phyloP scores from a whole-genome alignment of 1,140 invertebrate genomes.

The Chironomus striatipennis region DNA sequence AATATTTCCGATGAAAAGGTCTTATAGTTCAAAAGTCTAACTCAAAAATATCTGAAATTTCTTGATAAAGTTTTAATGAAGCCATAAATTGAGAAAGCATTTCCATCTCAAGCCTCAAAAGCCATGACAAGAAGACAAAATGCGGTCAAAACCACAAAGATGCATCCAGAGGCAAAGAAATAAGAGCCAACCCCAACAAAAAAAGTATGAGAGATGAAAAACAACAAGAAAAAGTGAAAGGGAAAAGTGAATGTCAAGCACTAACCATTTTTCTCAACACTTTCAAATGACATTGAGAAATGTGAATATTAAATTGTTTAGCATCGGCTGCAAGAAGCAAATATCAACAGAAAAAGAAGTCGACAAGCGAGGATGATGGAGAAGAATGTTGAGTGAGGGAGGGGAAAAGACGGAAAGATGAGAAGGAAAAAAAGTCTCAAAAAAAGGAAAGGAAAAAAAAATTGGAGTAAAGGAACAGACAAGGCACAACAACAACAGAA shows the following conservation, averaged over 20 bases:
- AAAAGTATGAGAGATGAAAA: background rate
- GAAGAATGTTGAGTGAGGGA: background rate
- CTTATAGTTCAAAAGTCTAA: too few species aligned
- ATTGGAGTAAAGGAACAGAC: background rate
- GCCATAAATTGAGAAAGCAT: too few species aligned
- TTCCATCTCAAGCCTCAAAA: too few species aligned
- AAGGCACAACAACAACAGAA: background rate
- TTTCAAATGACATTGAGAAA: slow-evolving; percentile 22
- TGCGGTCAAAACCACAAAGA: too few species aligned
- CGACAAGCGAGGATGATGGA: background rate
- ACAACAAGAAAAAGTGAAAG: slow-evolving; percentile 8
- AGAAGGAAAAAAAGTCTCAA: background rate
- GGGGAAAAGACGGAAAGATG: background rate
- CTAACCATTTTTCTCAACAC: slow-evolving; percentile 19
- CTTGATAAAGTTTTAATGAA: too few species aligned
- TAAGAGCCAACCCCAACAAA: background rate
- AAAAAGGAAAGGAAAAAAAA: background rate
- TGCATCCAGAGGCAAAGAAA: too few species aligned
- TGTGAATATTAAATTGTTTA: slow-evolving; percentile 23
- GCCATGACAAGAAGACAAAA: too few species aligned
- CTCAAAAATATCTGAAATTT: too few species aligned
- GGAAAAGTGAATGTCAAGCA: slow-evolving; percentile 15
- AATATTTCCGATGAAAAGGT: too few species aligned
- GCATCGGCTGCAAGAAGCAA: slow-evolving; percentile 17
- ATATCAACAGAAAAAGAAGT: slow-evolving; percentile 19